Conservation (phyloP, 2,888 invertebrate genomes). For the Ferrisia virgata region DNA sequence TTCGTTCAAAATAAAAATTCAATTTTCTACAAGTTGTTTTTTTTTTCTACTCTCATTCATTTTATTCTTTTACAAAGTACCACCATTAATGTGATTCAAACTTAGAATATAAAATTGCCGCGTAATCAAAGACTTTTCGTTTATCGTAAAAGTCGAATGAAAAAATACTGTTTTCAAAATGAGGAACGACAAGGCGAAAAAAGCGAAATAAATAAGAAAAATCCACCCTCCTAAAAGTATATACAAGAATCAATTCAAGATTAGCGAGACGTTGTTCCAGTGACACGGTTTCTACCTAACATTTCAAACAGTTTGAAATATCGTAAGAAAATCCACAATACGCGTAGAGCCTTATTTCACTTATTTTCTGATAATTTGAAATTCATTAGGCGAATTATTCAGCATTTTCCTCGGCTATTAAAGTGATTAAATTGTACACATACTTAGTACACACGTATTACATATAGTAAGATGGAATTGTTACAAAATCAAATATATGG, state of each 20-base stretch:
- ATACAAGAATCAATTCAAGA: conserved; percentile 7
- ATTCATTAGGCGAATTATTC: too few relatives aligned
- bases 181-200: not conserved
- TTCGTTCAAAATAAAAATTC: not conserved
- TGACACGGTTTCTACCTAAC: not conserved
- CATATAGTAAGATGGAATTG: too few relatives aligned
- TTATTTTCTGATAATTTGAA: too few relatives aligned
- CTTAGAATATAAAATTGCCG: not conserved
- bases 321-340: not conserved
- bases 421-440: too few relatives aligned
- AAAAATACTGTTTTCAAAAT: not conserved
- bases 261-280: not conserved
- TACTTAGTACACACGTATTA: too few relatives aligned
- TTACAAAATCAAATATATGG: too few relatives aligned
- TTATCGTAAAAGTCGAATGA: not conserved
- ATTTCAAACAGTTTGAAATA: not conserved
- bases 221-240: not conserved
- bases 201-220: not conserved
- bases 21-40: not conserved
- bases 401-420: too few relatives aligned
- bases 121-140: not conserved
- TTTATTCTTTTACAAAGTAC: not conserved
- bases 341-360: not conserved
- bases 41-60: not conserved
- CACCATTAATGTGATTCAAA: not conserved